Evolutionary conservation across 2,113 vertebrate species (phyloP), one percentile per base, ranked within the genome.

Genomic region (Heloderma charlesbogerti): DNA sequence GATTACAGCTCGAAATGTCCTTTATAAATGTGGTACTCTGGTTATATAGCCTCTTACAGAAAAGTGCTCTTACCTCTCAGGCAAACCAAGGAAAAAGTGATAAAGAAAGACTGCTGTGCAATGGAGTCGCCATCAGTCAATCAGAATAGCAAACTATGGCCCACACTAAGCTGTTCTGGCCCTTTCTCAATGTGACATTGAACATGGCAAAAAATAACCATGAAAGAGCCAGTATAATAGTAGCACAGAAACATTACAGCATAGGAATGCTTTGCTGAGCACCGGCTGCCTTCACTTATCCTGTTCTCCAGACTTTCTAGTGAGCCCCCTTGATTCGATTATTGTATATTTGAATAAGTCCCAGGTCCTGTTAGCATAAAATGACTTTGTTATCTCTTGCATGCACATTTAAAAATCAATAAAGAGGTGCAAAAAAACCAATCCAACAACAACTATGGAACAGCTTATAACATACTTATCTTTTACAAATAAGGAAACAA

Each of bases 121-220:
- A 10, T 20, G 0, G 0, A 67, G 7, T 86, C 16, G 5, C 87
- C 29, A 67, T 48, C 87, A 67, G 60, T 48, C 75, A 80, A 86
- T 37, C 43, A 40, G 22, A 69, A 66, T 31, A 22, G 66, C 74
- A 75, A 0, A 0, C 37, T 18, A 25, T 51, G 63, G 29, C 29
- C n/a, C 84, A 20, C 67, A 22, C 7, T 40, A 66, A 40, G 29
- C 1, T 69, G 57, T 83, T 91, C 40, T 83, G 6, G 25, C 71
- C 60, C 86, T 67, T 69, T 40, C 87, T n/a, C 60, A 84, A 20
- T 34, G 51, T 54, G 71, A 67, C 16, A 3, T 90, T 87, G 0
- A 0, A 0, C 0, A 22, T n/a, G 15, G 63, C 72, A 12, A 80
- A 86, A 82, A 51, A 43, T 0, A 90, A 13, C 18, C 13, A 1